These are phyloP conservation scores for Dastarcus helophoroides DNA, from an alignment of 2,888 invertebrate species.

Conservation along the genomic window DNA sequence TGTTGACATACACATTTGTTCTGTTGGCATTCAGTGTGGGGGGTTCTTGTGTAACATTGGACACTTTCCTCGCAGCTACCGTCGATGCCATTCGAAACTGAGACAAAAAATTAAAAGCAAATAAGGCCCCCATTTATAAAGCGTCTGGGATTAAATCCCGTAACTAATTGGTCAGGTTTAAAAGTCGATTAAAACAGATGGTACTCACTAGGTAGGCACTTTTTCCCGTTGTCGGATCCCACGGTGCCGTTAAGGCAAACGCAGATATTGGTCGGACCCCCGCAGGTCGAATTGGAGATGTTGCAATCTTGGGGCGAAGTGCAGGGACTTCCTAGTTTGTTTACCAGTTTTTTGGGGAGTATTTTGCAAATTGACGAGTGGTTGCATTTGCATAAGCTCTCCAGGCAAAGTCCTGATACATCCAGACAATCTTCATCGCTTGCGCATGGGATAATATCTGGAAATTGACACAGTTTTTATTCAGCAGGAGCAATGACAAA, in stretches of 20 bases:
- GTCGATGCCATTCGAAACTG: conserved; percentile 22
- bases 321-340: conserved; percentile 24
- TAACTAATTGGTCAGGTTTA: no score
- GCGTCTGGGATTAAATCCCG: no score
- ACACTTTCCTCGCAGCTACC: conserved; percentile 22
- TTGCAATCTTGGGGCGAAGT: conserved; percentile 19
- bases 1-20: conserved; percentile 23
- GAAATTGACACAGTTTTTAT: no score
- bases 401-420: conserved; percentile 15
- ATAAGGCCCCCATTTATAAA: no score
- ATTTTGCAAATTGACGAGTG: conserved; percentile 14
- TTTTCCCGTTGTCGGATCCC: conserved; percentile 18
- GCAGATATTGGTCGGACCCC: conserved; percentile 16
- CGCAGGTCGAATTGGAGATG: conserved; percentile 21
- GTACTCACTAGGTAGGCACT: conserved; percentile 24
- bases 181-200: not conserved
- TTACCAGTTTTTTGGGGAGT: conserved; percentile 12
- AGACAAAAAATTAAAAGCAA: conserved; percentile 13
- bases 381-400: conserved; percentile 19
- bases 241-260: conserved; percentile 19
- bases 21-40: conserved; percentile 20
- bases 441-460: conserved; percentile 16
- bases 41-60: conserved; percentile 21
- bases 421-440: conserved; percentile 16
- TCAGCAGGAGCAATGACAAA: no score